Evolutionary conservation across 2,797 vertebrate species (phyloP).

Genomic region (Mormyrus hasselquistii): DNA sequence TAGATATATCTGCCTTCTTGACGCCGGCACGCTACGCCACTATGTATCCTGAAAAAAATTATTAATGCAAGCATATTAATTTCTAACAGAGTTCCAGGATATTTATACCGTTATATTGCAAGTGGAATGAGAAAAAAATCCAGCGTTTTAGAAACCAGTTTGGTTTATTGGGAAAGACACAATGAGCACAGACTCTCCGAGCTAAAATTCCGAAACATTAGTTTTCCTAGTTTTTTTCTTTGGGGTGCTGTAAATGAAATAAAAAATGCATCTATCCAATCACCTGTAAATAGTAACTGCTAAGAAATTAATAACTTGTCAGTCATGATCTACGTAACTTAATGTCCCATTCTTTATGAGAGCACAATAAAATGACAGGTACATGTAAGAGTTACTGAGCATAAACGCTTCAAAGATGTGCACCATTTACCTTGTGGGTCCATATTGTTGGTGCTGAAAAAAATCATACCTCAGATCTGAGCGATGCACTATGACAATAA

Average conservation of each 20-base stretch:
- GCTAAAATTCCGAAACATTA: not conserved
- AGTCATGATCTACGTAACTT: not conserved
- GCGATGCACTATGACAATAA: not conserved
- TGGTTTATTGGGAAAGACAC: not conserved
- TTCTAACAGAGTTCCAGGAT: not conserved
- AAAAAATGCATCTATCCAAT: not conserved
- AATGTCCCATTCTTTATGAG: conserved; percentile 1
- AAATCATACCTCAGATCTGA: not conserved
- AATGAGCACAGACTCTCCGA: not conserved
- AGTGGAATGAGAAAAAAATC: not conserved
- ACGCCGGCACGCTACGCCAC: not conserved
- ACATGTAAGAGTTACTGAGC: not conserved
- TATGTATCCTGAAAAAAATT: not conserved
- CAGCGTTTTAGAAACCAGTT: not conserved
- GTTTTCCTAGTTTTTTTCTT: not conserved
- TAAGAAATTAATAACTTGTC: not conserved
- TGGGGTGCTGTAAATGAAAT: not conserved
- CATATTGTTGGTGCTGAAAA: not conserved
- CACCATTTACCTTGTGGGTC: not conserved
- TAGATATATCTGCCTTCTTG: not conserved
- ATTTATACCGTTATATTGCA: not conserved
- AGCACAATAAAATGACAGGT: not conserved
- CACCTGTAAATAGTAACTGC: not conserved
- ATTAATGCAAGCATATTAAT: not conserved
- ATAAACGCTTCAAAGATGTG: not conserved